A percentile compares a stretch with the other conserved stretches of the same genome.
Conservation (phyloP, 2,797 vertebrate species). For the Pantherophis alleghaniensis region DNA sequence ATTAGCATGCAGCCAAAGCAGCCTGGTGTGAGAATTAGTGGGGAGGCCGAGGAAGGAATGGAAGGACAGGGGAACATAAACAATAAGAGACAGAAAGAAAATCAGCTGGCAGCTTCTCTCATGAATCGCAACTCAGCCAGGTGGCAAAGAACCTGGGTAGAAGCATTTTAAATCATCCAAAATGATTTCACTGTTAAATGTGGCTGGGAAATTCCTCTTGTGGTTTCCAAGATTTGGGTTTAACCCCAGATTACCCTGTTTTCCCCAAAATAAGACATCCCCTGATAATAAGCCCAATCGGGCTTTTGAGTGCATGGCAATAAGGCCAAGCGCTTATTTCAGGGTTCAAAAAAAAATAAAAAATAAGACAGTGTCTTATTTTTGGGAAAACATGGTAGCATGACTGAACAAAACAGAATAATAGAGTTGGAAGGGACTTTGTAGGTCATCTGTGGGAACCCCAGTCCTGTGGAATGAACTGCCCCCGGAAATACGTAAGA, state of each 20-base stretch:
- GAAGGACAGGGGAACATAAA: background rate
- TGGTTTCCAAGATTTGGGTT: background rate
- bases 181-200: background rate
- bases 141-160: background rate
- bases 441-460: too few species aligned
- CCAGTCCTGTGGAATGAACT: too few species aligned
- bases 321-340: too few species aligned
- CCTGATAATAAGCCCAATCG: too few species aligned
- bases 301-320: too few species aligned
- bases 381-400: too few species aligned
- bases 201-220: background rate
- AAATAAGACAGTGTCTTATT: too few species aligned
- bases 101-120: background rate
- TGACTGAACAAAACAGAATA: background rate
- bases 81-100: background rate
- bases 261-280: too few species aligned
- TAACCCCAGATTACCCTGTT: background rate
- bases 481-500: too few species aligned
- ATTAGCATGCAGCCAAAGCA: background rate
- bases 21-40: background rate
- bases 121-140: background rate
- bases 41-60: background rate
- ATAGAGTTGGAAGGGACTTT: too few species aligned
- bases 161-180: background rate
- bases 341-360: too few species aligned